phyloP scores from a whole-genome alignment of 2,113 vertebrate species.

The Burhinus oedicnemus region DNA sequence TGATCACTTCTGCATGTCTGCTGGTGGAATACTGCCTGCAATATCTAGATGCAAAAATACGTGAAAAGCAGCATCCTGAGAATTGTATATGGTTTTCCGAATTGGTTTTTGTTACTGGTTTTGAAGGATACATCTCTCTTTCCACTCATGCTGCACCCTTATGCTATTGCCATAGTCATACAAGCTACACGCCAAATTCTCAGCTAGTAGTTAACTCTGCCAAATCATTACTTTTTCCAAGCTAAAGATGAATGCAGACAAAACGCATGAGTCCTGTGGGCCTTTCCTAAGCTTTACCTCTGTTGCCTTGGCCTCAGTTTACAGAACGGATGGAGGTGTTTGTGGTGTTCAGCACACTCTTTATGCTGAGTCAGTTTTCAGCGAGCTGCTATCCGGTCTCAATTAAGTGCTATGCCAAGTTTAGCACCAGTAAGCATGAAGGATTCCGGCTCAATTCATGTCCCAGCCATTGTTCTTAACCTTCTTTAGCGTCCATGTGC shows the following conservation, averaged over 20 bases:
- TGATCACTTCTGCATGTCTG: background rate
- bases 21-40: background rate
- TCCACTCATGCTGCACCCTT: background rate
- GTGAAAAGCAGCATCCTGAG: background rate
- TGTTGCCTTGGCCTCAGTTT: background rate
- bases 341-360: background rate
- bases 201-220: fast-evolving
- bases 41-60: background rate
- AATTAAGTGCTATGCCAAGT: background rate
- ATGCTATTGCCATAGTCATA: fast-evolving
- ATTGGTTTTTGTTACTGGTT: background rate
- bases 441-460: background rate
- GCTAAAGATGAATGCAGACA: background rate
- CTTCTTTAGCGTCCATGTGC: fast-evolving
- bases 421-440: background rate
- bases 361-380: background rate
- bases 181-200: fast-evolving
- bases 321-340: fast-evolving
- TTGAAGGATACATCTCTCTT: background rate
- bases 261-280: fast-evolving
- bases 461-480: background rate
- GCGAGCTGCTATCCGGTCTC: background rate
- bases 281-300: background rate
- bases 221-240: background rate
- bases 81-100: fast-evolving